Base-by-base conservation (phyloP, 1,140 invertebrate genomes). In the Drosophila dunni region DNA sequence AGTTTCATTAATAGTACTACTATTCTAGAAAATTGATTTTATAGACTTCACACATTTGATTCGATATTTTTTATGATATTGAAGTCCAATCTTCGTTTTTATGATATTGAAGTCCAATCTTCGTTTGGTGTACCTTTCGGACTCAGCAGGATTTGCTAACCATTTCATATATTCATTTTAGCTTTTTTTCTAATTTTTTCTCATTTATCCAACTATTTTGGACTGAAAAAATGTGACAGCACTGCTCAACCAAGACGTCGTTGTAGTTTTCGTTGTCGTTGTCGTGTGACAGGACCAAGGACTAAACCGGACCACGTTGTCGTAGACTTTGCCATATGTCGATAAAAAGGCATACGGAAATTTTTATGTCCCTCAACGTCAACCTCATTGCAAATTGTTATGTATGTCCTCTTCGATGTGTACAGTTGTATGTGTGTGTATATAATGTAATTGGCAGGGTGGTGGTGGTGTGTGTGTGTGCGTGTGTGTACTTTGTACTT, bases 311-410 rank as follows among this genome's bases (percentile, higher is more conserved):
- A 76, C 68, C 24, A 46, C 7, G 36, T 38, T 58, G 68, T 53
- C 57, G 57, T 17, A 61, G 56, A 66, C 74, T 61, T 46, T 51
- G 68, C 68, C 73, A 63, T 71, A 77, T 71, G 81, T 84, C 81
- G 78, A 81, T 81, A 67, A 73, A 66, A 74, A 58, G 65, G 70
- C 79, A 81, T 88, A 88, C 76, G 76, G 84, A 83, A 83, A 88
- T 89, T 89, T 89, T 81, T 84, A 89, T 84, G 84, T 88, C 77
- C 84, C 73, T 88, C 80, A 84, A 89, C 84, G 84, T 83, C 84
- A 80, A 89, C 78, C 80, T 82, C 70, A 84, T 84, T 89, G 84
- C 74, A 89, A 77, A 77, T 74, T 77, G 62, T 72, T 76, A 72
- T 74, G 65, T 74, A 50, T 61, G 54, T 60, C 20, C 38, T 20